Percentiles rank a stretch among this genome's conserved stretches.
Evolutionary conservation across 2,113 vertebrate species (phyloP).

Genomic region (Apteryx mantelli): DNA sequence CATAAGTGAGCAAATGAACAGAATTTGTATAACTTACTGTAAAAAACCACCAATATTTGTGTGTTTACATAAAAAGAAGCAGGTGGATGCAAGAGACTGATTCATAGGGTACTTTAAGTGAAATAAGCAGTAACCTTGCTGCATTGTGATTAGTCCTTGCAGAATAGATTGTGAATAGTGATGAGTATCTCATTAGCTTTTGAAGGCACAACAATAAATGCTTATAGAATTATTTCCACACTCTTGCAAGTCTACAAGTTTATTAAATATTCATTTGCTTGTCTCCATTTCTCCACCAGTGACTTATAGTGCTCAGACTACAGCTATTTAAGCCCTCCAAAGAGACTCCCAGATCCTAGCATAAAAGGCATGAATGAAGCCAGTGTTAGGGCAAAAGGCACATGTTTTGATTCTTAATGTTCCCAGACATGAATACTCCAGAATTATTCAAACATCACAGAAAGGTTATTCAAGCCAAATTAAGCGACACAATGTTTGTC

Average conservation of each 20-base stretch:
- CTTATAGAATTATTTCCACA: not conserved
- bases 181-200: not conserved
- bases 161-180: not conserved
- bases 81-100: not conserved
- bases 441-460: not conserved
- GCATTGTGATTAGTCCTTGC: not conserved
- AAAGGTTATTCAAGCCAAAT: not conserved
- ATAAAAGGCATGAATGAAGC: constrained; percentile 1
- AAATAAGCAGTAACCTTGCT: not conserved
- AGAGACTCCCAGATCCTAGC: not conserved
- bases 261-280: not conserved
- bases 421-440: not conserved
- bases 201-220: not conserved
- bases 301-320: not conserved
- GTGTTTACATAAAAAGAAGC: not conserved
- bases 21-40: not conserved
- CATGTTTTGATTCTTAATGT: not conserved
- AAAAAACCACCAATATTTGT: not conserved
- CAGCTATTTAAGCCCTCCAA: not conserved
- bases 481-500: not conserved
- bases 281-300: not conserved
- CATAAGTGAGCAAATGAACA: not conserved
- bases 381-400: not conserved
- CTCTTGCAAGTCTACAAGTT: not conserved
- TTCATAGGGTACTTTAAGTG: not conserved